A percentile compares a stretch with the other conserved stretches of the same genome.
Evolutionary conservation across 64 coral and sea anemone species (phyloP).

Genomic region (Stichodactyla mertensii): DNA sequence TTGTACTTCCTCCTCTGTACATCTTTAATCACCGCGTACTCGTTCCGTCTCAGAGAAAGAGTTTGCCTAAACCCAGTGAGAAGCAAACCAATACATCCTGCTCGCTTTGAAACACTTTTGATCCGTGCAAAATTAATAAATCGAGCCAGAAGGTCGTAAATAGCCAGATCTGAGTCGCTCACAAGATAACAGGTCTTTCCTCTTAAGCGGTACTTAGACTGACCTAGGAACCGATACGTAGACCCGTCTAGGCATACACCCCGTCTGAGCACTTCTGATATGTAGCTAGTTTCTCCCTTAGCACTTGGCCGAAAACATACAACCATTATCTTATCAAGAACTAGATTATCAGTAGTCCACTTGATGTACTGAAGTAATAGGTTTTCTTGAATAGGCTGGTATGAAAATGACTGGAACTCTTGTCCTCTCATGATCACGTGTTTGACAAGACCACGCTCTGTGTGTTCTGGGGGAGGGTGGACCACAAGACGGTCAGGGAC

Average conservation of each 20-base stretch:
- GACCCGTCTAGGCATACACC: not conserved
- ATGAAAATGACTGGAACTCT: slow-evolving; percentile 20
- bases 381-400: slow-evolving; percentile 4
- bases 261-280: slow-evolving; percentile 6
- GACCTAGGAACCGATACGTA: slow-evolving; percentile 32
- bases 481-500: slow-evolving; percentile 23
- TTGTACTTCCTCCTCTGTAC: slow-evolving; percentile 15
- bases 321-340: slow-evolving; percentile 12
- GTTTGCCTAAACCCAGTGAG: slow-evolving; percentile 37
- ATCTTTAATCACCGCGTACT: slow-evolving; percentile 27
- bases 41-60: slow-evolving; percentile 16
- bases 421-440: slow-evolving; percentile 17
- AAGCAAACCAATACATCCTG: slow-evolving; percentile 48
- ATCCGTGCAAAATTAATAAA: slow-evolving; percentile 63
- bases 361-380: slow-evolving; percentile 3
- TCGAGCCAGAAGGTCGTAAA: slow-evolving; percentile 37
- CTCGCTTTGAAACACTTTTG: slow-evolving; percentile 25
- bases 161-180: slow-evolving; percentile 21
- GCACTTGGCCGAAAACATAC: slow-evolving; percentile 22
- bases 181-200: slow-evolving; percentile 64
- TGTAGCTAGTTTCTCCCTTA: not conserved
- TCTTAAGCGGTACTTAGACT: slow-evolving; percentile 30
- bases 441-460: slow-evolving; percentile 9
- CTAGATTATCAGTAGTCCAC: not conserved
- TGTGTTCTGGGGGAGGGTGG: slow-evolving; percentile 1